Evolutionary conservation across 1,140 invertebrate genomes (phyloP).

Genomic region (Trichonephila clavata): DNA sequence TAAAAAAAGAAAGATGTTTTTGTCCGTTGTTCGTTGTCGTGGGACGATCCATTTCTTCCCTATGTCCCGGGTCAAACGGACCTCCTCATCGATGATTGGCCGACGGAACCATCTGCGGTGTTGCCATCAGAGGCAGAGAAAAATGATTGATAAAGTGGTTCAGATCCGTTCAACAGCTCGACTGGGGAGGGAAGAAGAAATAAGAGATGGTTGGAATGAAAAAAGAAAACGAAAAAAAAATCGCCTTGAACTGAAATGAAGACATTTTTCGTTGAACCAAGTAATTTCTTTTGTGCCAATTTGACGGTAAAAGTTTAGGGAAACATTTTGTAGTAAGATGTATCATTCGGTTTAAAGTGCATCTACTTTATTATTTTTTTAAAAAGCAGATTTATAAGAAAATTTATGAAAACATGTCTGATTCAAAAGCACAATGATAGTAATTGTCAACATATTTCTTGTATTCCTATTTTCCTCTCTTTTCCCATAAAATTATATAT

Average conservation of each 20-base stretch:
- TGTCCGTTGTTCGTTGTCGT: background rate
- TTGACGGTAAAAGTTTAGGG: background rate
- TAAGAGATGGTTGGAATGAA: background rate
- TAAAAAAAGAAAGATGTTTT: background rate
- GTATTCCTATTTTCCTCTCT: no score
- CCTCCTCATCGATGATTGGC: conserved; percentile 54
- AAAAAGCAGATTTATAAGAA: no score
- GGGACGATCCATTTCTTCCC: conserved; percentile 9
- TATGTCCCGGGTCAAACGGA: conserved; percentile 53
- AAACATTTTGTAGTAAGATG: background rate
- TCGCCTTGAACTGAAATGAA: conserved; percentile 5
- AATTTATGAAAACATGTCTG: no score
- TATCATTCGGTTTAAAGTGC: background rate
- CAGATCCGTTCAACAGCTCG: conserved; percentile 44
- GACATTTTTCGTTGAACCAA: background rate
- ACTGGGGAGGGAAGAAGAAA: background rate
- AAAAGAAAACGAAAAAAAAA: background rate
- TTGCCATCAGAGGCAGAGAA: conserved; percentile 56
- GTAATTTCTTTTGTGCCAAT: background rate
- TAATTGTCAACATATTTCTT: no score
- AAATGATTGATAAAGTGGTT: conserved; percentile 71
- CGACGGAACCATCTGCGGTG: conserved; percentile 62
- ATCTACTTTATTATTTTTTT: no score
- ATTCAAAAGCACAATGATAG: no score
- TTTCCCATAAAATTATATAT: no score